Conservation (phyloP, 1,140 invertebrate genomes). For the Drosophila busckii region DNA sequence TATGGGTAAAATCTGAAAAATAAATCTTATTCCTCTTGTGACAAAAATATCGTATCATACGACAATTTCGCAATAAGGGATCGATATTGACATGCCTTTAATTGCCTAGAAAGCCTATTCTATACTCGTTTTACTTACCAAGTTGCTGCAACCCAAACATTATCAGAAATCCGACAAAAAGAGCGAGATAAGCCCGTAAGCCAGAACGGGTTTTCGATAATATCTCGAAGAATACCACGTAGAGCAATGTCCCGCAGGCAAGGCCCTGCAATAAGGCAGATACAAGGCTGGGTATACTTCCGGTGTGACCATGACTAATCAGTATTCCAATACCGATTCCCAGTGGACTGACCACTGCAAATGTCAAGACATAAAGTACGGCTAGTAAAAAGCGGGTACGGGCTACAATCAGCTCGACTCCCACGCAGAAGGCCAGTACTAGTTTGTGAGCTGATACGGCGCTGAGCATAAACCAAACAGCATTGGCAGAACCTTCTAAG, state of each 20-base stretch:
- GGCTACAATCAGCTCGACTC: slow-evolving; percentile 86
- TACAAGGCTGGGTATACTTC: slow-evolving; percentile 81
- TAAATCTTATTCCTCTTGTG: too few species aligned
- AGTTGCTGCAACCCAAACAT: slow-evolving; percentile 88
- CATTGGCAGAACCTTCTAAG: slow-evolving; percentile 84
- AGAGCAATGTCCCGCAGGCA: slow-evolving; percentile 91
- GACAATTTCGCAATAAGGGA: too few species aligned
- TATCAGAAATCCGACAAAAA: slow-evolving; percentile 86
- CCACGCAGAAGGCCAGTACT: slow-evolving; percentile 92
- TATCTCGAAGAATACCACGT: slow-evolving; percentile 95
- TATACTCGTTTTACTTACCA: slow-evolving; percentile 88
- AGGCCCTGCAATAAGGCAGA: slow-evolving; percentile 89
- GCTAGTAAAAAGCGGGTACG: slow-evolving; percentile 83
- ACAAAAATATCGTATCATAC: too few species aligned
- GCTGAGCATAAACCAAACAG: slow-evolving; percentile 90
- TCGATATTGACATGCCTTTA: too few species aligned
- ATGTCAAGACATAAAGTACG: slow-evolving; percentile 86
- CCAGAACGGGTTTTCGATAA: slow-evolving; percentile 88
- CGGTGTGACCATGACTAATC: slow-evolving; percentile 82
- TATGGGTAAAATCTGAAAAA: too few species aligned
- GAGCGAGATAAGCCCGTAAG: slow-evolving; percentile 84
- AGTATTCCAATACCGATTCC: slow-evolving; percentile 87
- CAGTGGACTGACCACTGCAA: slow-evolving; percentile 89
- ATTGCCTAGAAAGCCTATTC: too few species aligned
- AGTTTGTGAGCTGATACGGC: slow-evolving; percentile 94